These are phyloP conservation scores for Mylabris sibirica DNA, from an alignment of 2,888 invertebrate genomes.

Conservation along the genomic window DNA sequence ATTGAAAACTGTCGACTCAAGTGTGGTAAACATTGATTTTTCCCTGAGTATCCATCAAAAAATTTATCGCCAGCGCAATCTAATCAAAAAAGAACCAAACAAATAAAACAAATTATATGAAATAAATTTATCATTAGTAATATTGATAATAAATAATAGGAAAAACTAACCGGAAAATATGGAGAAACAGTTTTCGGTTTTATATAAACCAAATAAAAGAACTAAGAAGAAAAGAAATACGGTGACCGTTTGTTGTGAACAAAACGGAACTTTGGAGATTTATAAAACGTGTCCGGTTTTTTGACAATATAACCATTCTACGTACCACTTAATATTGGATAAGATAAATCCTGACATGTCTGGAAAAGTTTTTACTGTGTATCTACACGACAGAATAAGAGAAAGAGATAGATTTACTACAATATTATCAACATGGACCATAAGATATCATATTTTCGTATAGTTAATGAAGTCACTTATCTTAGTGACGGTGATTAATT, in stretches of 20 bases:
- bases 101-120: not conserved
- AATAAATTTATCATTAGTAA: not conserved
- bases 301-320: slow-evolving; percentile 46
- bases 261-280: slow-evolving; percentile 43
- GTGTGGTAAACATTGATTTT: slow-evolving; percentile 8
- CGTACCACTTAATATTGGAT: slow-evolving; percentile 48
- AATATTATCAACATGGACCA: slow-evolving; percentile 22
- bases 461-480: slow-evolving; percentile 26
- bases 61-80: not conserved
- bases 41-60: not conserved
- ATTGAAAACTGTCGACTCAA: slow-evolving; percentile 10
- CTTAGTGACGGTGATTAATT: slow-evolving; percentile 24
- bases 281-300: slow-evolving; percentile 53
- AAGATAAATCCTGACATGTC: slow-evolving; percentile 41
- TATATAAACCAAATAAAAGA: not conserved
- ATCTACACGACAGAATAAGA: not conserved
- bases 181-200: not conserved
- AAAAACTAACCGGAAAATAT: not conserved
- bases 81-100: too few species aligned
- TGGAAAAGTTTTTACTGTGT: slow-evolving; percentile 18
- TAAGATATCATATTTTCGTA: slow-evolving; percentile 30
- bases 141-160: not conserved
- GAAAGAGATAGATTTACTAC: slow-evolving; percentile 14
- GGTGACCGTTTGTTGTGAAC: slow-evolving; percentile 21
- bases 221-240: not conserved